Percentiles rank a stretch among this genome's conserved stretches.
phyloP scores from a whole-genome alignment of 2,113 vertebrate genomes.

The Phylloscopus whistleri region DNA sequence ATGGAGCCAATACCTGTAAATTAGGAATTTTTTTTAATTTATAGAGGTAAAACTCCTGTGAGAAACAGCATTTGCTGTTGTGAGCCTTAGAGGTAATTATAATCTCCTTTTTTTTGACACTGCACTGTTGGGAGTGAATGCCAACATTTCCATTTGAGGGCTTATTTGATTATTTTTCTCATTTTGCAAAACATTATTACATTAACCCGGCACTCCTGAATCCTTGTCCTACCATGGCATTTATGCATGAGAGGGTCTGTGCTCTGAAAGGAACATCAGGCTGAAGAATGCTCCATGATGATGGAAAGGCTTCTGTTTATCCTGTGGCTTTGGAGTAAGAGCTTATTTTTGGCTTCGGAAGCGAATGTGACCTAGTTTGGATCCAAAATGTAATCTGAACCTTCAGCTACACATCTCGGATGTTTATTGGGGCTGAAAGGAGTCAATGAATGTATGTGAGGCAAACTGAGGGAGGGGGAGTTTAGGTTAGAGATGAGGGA shows the following conservation, averaged over 20 bases:
- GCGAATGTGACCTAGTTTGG: not conserved
- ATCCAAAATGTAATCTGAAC: slow-evolving; percentile 28
- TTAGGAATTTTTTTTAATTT: slow-evolving; percentile 31
- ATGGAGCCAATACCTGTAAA: not conserved
- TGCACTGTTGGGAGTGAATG: slow-evolving; percentile 8
- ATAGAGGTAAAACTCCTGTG: not conserved
- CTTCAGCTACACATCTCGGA: not conserved
- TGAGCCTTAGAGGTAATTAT: slow-evolving; percentile 45
- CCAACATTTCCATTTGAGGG: slow-evolving; percentile 46
- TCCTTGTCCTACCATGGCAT: slow-evolving; percentile 35
- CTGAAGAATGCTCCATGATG: slow-evolving; percentile 55
- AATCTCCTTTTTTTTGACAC: slow-evolving; percentile 31
- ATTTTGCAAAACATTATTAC: slow-evolving; percentile 56
- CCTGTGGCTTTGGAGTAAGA: not conserved
- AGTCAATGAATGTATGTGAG: not conserved
- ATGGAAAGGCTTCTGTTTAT: slow-evolving; percentile 59
- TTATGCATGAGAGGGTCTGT: slow-evolving; percentile 34
- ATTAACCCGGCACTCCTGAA: slow-evolving; percentile 43
- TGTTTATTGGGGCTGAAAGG: not conserved
- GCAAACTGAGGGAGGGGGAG: not conserved
- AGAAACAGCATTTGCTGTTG: not conserved
- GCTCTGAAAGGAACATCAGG: slow-evolving; percentile 54
- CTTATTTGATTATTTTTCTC: slow-evolving; percentile 54
- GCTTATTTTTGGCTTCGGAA: slow-evolving; percentile 48
- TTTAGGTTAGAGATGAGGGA: not conserved